Percentiles rank a stretch among this genome's conserved stretches.
Evolutionary conservation across 2,113 vertebrate species (phyloP).

Genomic region (Chloropsis cyanopogon): DNA sequence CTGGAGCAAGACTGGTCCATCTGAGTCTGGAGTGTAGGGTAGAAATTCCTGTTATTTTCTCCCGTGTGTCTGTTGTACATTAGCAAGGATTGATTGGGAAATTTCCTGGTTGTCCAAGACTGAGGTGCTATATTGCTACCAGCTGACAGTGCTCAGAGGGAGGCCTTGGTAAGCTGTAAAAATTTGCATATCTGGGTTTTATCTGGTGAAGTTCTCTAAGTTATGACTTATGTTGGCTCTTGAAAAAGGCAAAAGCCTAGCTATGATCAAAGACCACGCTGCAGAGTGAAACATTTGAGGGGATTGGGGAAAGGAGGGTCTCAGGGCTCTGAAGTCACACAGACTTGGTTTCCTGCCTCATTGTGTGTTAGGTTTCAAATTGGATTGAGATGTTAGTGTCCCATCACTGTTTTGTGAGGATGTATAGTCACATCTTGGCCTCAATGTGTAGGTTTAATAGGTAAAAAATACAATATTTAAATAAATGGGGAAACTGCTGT

Average conservation of each 20-base stretch:
- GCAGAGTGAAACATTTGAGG: neutral
- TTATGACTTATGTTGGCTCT: neutral
- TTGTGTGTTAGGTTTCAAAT: neutral
- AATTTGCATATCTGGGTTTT: neutral
- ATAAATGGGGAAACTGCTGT: neutral
- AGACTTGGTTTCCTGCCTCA: neutral
- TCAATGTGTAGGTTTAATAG: neutral
- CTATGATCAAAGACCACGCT: neutral
- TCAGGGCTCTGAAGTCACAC: neutral
- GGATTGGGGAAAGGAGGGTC: neutral
- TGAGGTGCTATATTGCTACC: neutral
- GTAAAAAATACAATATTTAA: neutral
- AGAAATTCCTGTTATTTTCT: neutral
- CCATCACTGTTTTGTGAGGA: neutral
- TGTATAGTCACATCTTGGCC: neutral
- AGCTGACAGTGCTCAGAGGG: neutral
- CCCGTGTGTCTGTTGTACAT: accelerated
- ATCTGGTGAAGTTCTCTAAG: neutral
- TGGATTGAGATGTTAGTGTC: neutral
- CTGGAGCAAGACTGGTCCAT: neutral
- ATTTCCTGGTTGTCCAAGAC: neutral
- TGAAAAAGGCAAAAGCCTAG: neutral
- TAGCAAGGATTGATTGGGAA: neutral
- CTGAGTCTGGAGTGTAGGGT: neutral
- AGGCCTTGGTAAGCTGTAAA: neutral